phyloP scores from a whole-genome alignment of 2,113 vertebrate species.

The Microcebus griseorufus region DNA sequence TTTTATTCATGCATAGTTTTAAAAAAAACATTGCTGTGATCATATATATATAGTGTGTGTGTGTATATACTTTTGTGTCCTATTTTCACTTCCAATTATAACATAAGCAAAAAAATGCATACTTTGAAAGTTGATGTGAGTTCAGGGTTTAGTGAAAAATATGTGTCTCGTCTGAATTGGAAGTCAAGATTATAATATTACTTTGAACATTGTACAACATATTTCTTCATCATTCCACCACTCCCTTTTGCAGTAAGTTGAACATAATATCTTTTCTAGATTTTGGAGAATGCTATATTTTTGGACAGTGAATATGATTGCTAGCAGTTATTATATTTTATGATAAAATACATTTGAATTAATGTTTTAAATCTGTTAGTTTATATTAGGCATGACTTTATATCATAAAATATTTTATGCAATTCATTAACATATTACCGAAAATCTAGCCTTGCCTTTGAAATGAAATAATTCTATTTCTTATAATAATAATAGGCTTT shows the following conservation, averaged over 20 bases:
- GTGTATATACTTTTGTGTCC: conserved; percentile 67
- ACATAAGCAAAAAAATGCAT: conserved; percentile 59
- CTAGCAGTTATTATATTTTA: conserved; percentile 56
- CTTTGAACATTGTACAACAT: conserved; percentile 5
- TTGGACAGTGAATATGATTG: conserved; percentile 33
- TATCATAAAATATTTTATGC: conserved; percentile 42
- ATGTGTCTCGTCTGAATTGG: conserved; percentile 50
- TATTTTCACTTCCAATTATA: conserved; percentile 80
- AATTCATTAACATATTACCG: conserved; percentile 48
- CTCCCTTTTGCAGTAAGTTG: conserved; percentile 19
- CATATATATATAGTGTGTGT: background rate
- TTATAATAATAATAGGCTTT: conserved; percentile 33
- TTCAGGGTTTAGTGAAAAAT: conserved; percentile 71
- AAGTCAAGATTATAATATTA: conserved; percentile 20
- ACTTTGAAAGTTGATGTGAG: conserved; percentile 65
- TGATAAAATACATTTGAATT: conserved; percentile 27
- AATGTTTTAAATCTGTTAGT: conserved; percentile 45
- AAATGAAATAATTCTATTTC: conserved; percentile 43
- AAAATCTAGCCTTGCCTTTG: conserved; percentile 44
- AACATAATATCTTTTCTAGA: conserved; percentile 41
- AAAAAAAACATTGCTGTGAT: conserved; percentile 42
- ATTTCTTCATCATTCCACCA: background rate
- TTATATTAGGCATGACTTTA: conserved; percentile 45
- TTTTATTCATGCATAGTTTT: conserved; percentile 50
- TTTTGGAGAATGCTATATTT: conserved; percentile 37